These are phyloP conservation scores for Iguana delicatissima DNA, from an alignment of 2,797 vertebrate genomes.

Conservation along the genomic window DNA sequence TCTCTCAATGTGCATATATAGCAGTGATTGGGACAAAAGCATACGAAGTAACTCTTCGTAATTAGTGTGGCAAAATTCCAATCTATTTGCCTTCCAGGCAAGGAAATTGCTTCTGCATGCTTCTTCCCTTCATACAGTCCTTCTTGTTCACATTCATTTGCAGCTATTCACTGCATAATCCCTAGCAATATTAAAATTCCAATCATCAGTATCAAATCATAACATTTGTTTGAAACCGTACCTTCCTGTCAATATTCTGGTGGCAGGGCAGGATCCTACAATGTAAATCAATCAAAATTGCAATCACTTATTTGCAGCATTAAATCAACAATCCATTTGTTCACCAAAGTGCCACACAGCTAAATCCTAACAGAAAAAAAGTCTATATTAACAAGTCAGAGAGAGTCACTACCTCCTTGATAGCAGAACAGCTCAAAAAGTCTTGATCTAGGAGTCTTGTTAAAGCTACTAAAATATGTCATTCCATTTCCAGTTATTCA, in stretches of 20 bases:
- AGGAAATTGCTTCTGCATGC: slow-evolving; percentile 25
- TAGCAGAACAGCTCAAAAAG: neutral
- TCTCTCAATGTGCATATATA: neutral
- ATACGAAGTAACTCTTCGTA: neutral
- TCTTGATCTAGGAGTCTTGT: neutral
- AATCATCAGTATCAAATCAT: slow-evolving; percentile 6
- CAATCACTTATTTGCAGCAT: slow-evolving; percentile 25
- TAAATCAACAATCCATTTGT: slow-evolving; percentile 16
- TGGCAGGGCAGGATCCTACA: neutral
- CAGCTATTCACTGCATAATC: slow-evolving; percentile 30
- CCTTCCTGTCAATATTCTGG: slow-evolving; percentile 26
- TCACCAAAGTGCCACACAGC: neutral
- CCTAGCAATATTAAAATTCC: slow-evolving; percentile 33
- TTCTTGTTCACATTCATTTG: slow-evolving; percentile 29
- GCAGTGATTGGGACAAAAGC: neutral
- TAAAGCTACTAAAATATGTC: neutral
- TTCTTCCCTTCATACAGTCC: slow-evolving; percentile 14
- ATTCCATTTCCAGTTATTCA: neutral
- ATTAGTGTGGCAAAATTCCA: slow-evolving; percentile 29
- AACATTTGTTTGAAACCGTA: slow-evolving; percentile 14
- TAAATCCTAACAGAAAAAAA: slow-evolving; percentile 9
- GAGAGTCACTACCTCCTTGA: neutral
- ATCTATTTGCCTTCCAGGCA: neutral
- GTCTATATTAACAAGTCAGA: neutral
- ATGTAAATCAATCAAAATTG: neutral